phyloP scores from a whole-genome alignment of 2,797 vertebrate species.

The Ficedula albicollis region DNA sequence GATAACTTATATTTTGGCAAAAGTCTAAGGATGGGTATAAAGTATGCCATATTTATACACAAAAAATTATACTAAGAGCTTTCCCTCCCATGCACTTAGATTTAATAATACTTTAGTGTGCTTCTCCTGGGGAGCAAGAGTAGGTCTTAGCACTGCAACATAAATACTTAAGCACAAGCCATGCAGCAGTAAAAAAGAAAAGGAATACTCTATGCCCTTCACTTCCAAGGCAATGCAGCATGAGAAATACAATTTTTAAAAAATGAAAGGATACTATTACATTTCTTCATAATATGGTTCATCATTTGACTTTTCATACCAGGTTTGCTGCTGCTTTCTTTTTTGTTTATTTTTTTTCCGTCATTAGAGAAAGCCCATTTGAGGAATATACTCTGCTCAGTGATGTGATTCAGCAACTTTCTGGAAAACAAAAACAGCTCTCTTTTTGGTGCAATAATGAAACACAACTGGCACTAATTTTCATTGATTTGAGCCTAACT shows the following conservation, averaged over 20 bases:
- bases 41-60: slow-evolving; percentile 37
- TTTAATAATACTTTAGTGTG: background rate
- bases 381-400: background rate
- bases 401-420: slow-evolving; percentile 55
- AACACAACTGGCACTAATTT: slow-evolving; percentile 23
- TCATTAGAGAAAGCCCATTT: background rate
- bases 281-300: background rate
- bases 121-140: background rate
- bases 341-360: background rate
- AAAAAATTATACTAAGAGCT: slow-evolving; percentile 1
- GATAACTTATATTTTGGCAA: background rate
- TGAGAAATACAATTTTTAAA: background rate
- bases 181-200: background rate
- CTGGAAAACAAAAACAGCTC: background rate
- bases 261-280: background rate
- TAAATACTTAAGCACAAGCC: slow-evolving; percentile 18
- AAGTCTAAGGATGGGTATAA: background rate
- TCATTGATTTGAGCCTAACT: background rate
- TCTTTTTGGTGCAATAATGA: background rate
- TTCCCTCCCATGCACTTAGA: background rate
- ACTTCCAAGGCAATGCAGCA: background rate
- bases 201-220: background rate
- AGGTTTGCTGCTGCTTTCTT: background rate
- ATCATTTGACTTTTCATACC: background rate
- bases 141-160: background rate